These are phyloP conservation scores for Leontocebus nigricollis DNA, from an alignment of 2,797 vertebrate genomes.

Conservation along the genomic window DNA sequence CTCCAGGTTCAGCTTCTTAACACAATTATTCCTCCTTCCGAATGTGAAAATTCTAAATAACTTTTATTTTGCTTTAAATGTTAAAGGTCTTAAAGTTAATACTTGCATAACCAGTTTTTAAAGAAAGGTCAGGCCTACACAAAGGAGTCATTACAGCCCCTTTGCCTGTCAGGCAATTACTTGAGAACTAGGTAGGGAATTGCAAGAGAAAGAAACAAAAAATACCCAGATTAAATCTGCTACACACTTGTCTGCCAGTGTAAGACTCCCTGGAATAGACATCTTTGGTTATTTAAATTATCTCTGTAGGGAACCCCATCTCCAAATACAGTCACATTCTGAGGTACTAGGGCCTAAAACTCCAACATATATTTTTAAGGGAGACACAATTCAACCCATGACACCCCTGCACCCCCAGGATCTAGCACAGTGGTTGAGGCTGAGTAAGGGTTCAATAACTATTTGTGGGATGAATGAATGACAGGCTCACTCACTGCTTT, in stretches of 20 bases:
- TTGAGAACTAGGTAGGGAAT: neutral
- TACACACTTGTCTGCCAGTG: neutral
- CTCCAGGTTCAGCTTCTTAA: conserved; percentile 2
- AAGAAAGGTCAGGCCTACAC: neutral
- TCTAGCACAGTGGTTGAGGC: neutral
- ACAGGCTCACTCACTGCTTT: neutral
- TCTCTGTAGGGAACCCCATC: neutral
- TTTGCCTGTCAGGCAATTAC: neutral
- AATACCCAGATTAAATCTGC: neutral
- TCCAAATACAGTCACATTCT: neutral
- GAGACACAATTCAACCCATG: neutral
- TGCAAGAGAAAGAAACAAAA: neutral
- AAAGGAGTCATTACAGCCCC: neutral
- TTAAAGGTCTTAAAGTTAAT: neutral
- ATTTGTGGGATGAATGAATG: neutral
- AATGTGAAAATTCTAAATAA: neutral
- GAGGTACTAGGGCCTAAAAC: neutral
- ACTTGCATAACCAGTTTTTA: neutral
- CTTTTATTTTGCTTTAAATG: conserved; percentile 45
- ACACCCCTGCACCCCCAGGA: neutral
- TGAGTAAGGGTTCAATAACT: neutral
- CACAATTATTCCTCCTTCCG: neutral
- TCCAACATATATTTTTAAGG: neutral
- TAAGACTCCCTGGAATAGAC: neutral
- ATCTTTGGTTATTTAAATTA: neutral